Conservation (phyloP, 2,113 vertebrate species). For the Mustelus asterias region DNA sequence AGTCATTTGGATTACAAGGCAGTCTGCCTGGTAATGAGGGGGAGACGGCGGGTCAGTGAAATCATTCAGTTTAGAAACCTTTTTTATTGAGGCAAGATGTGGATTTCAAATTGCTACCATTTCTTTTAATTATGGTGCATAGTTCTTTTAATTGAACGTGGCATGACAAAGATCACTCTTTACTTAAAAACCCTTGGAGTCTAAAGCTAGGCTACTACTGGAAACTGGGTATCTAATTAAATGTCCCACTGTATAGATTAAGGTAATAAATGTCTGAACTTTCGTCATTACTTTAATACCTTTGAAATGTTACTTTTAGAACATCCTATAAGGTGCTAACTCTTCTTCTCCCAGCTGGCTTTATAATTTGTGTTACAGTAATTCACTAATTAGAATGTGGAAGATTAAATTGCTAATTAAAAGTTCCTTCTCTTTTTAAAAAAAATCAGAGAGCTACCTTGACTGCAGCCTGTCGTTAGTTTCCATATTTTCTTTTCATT, state of each 20-base stretch:
- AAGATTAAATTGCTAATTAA: slow-evolving; percentile 21
- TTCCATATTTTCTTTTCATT: background rate
- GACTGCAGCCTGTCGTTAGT: background rate
- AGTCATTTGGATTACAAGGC: background rate
- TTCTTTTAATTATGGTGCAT: slow-evolving; percentile 28
- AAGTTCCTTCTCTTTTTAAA: background rate
- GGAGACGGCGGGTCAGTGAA: background rate
- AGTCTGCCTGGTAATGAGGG: background rate
- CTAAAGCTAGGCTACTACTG: background rate
- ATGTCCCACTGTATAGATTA: slow-evolving; percentile 27
- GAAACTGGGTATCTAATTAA: slow-evolving; percentile 25
- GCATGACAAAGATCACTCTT: slow-evolving; percentile 29
- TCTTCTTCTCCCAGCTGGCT: slow-evolving; percentile 21
- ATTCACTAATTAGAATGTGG: slow-evolving; percentile 24
- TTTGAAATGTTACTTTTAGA: slow-evolving; percentile 23
- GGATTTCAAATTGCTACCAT: slow-evolving; percentile 20
- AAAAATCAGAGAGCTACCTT: background rate
- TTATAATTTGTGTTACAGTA: slow-evolving; percentile 28
- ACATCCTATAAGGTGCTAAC: background rate
- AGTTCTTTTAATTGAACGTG: slow-evolving; percentile 29
- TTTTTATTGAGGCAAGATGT: slow-evolving; percentile 11
- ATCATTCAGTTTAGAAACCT: background rate
- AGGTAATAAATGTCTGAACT: slow-evolving; percentile 34
- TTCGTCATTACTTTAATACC: slow-evolving; percentile 23
- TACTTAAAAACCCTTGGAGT: slow-evolving; percentile 33